phyloP scores from a whole-genome alignment of 2,113 vertebrate species.

The Callipepla squamata region DNA sequence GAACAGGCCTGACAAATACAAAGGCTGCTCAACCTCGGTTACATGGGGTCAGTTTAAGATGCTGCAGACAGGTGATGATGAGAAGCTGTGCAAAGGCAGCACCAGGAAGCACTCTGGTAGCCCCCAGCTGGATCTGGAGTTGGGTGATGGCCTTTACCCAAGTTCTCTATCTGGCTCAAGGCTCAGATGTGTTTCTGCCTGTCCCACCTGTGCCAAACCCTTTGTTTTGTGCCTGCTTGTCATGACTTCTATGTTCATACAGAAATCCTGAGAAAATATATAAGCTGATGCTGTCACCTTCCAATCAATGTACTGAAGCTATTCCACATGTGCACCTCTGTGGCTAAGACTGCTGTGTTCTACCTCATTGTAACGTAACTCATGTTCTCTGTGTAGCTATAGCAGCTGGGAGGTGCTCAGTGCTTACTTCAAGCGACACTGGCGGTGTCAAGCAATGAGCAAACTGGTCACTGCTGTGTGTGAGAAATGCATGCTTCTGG shows the following conservation, averaged over 20 bases:
- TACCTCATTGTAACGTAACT: not conserved
- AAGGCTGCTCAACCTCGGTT: not conserved
- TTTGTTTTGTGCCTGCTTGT: not conserved
- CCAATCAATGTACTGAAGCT: not conserved
- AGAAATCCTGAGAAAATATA: not conserved
- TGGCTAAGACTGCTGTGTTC: not conserved
- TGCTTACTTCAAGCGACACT: not conserved
- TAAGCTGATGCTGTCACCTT: not conserved
- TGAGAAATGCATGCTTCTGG: not conserved
- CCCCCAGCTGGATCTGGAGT: accelerated
- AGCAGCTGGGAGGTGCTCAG: not conserved
- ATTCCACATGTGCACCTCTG: not conserved
- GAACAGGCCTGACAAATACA: not conserved
- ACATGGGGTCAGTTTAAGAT: not conserved
- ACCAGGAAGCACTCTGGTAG: not conserved
- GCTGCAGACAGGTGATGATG: not conserved
- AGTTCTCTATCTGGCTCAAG: not conserved
- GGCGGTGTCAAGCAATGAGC: not conserved
- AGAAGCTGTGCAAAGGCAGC: not conserved
- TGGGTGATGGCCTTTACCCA: not conserved
- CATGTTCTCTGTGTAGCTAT: not conserved
- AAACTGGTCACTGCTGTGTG: not conserved
- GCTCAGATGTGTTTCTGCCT: not conserved
- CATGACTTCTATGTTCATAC: not conserved
- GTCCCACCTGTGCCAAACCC: not conserved